Percentiles rank a stretch among this genome's conserved stretches.
Conservation (phyloP, 2,113 vertebrate species). For the Grammomys dolichurus region DNA sequence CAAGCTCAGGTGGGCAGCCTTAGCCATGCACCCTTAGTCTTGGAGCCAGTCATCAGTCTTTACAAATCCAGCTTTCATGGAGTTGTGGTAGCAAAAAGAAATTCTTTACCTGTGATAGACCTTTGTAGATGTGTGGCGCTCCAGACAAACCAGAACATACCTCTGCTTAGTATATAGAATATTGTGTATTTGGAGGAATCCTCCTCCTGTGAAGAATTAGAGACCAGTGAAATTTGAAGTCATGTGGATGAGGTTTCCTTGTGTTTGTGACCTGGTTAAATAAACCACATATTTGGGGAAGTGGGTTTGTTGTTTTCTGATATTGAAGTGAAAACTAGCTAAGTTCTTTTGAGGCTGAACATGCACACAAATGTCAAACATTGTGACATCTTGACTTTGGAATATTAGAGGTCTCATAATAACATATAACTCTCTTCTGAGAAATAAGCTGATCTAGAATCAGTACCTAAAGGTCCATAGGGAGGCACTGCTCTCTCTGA, state of each 20-base stretch:
- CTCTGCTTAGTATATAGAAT: neutral
- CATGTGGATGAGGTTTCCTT: neutral
- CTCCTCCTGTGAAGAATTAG: conserved; percentile 38
- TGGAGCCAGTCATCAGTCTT: neutral
- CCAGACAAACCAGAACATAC: neutral
- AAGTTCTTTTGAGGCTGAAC: conserved; percentile 46
- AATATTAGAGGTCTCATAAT: conserved; percentile 78
- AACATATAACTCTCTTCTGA: conserved; percentile 58
- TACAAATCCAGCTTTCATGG: conserved; percentile 28
- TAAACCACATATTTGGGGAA: conserved; percentile 30
- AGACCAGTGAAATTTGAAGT: neutral
- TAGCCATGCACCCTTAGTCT: neutral
- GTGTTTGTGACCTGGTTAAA: conserved; percentile 3
- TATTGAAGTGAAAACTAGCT: conserved; percentile 40
- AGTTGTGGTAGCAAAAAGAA: conserved; percentile 39
- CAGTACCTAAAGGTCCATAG: neutral
- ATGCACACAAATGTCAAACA: neutral
- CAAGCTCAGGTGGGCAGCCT: neutral
- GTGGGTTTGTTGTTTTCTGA: conserved; percentile 32
- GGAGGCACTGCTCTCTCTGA: conserved; percentile 38
- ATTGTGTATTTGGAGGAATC: neutral
- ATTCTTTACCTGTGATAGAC: conserved; percentile 39
- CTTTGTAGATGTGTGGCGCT: neutral
- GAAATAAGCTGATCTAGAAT: conserved; percentile 47
- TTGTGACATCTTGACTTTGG: conserved; percentile 71